Evolutionary conservation across 2,888 invertebrate species (phyloP).

Genomic region (Nomada ferruginata): DNA sequence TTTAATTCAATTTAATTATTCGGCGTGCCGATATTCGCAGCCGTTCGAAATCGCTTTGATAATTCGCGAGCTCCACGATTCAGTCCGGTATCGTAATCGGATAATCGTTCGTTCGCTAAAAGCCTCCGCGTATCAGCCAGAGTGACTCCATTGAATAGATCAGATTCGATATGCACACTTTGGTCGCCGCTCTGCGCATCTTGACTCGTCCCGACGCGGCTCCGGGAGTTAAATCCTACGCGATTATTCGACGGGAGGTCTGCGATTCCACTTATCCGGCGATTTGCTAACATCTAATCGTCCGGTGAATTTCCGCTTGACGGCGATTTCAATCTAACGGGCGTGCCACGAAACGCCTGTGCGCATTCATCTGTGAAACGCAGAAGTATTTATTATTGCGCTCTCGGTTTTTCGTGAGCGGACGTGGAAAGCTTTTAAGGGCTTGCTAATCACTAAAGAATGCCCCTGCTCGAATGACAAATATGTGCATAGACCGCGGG

Average conservation of each 20-base stretch:
- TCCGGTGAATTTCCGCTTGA: constrained; percentile 39
- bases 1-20: too few species aligned
- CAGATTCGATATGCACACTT: constrained; percentile 1
- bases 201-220: too few species aligned
- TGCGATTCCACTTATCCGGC: constrained; percentile 48
- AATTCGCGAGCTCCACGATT: too few species aligned
- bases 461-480: too few species aligned
- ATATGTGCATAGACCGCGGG: too few species aligned
- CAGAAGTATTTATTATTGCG: constrained; percentile 4
- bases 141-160: background rate
- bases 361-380: constrained; percentile 13
- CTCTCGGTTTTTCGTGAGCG: background rate
- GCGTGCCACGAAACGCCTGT: background rate
- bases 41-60: too few species aligned
- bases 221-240: constrained; percentile 8
- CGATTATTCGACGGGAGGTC: constrained; percentile 26
- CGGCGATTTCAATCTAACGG: constrained; percentile 42
- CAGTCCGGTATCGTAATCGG: too few species aligned
- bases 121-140: too few species aligned
- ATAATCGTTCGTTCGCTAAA: too few species aligned
- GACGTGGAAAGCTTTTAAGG: background rate
- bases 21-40: too few species aligned
- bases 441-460: too few species aligned
- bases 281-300: constrained; percentile 48
- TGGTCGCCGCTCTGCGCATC: too few species aligned